A percentile compares a stretch with the other conserved stretches of the same genome.
phyloP scores from a whole-genome alignment of 2,888 invertebrate genomes.

The Trissolcus brochymenae region DNA sequence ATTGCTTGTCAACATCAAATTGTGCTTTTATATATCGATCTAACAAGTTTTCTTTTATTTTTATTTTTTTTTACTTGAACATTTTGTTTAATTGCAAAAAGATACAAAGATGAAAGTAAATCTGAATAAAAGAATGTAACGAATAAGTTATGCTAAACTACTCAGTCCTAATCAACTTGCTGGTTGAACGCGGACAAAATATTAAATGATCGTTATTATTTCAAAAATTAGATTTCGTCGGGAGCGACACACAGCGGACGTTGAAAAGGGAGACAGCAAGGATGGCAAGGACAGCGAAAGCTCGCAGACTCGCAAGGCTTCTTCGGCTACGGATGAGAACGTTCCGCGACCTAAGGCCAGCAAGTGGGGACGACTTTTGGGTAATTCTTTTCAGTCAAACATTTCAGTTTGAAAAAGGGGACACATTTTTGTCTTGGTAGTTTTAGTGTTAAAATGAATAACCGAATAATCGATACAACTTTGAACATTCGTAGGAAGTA shows the following conservation, averaged over 20 bases:
- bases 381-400: too few species aligned
- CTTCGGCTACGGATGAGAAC: slow-evolving; percentile 78
- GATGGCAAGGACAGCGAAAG: slow-evolving; percentile 77
- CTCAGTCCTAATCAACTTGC: slow-evolving; percentile 22
- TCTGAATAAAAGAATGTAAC: slow-evolving; percentile 22
- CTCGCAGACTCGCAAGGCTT: slow-evolving; percentile 78
- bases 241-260: slow-evolving; percentile 77
- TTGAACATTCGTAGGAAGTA: slow-evolving; percentile 71
- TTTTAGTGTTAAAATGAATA: too few species aligned
- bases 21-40: slow-evolving; percentile 68
- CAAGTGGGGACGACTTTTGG: slow-evolving; percentile 90
- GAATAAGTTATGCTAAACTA: slow-evolving; percentile 43
- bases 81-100: slow-evolving; percentile 36
- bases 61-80: slow-evolving; percentile 55
- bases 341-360: slow-evolving; percentile 79
- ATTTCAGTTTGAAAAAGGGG: too few species aligned
- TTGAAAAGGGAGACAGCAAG: slow-evolving; percentile 81
- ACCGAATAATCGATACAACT: too few species aligned
- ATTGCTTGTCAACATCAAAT: slow-evolving; percentile 76
- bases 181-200: slow-evolving; percentile 25
- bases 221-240: slow-evolving; percentile 71
- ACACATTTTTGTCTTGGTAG: too few species aligned
- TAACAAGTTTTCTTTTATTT: slow-evolving; percentile 60
- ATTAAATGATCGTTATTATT: slow-evolving; percentile 42
- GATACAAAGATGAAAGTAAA: slow-evolving; percentile 36